These are phyloP conservation scores for Alectura lathami DNA, from an alignment of 2,113 vertebrate genomes.

Conservation along the genomic window DNA sequence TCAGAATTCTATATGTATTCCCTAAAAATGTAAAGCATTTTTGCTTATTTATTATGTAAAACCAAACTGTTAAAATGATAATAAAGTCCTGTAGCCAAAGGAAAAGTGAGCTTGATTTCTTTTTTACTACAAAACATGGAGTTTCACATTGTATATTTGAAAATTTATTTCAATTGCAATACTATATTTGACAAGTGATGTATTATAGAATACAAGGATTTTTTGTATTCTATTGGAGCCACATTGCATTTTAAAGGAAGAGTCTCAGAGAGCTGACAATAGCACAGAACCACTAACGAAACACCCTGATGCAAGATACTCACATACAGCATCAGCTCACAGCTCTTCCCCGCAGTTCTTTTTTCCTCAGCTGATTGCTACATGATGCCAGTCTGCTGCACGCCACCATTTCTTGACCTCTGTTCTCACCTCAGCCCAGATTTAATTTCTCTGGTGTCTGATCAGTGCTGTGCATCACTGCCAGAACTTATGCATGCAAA, in stretches of 20 bases:
- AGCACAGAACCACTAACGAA: background rate
- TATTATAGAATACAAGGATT: background rate
- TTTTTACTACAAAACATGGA: background rate
- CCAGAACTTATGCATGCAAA: background rate
- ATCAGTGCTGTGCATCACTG: background rate
- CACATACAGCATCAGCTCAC: background rate
- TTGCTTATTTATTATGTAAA: constrained; percentile 82
- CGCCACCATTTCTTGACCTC: background rate
- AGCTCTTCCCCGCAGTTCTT: background rate
- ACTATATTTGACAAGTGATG: background rate
- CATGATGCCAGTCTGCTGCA: background rate
- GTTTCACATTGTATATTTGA: background rate
- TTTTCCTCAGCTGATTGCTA: background rate
- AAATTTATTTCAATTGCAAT: constrained; percentile 36
- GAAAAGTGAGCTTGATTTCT: background rate
- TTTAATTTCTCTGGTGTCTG: constrained; percentile 1
- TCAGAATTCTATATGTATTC: constrained; percentile 72
- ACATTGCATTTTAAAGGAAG: background rate
- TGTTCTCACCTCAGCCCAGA: background rate
- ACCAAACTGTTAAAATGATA: constrained; percentile 65
- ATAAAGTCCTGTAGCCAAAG: constrained; percentile 74
- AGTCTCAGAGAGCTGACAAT: background rate
- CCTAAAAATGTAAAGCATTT: constrained; percentile 72
- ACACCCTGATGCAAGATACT: background rate
- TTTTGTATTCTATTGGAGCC: background rate